Conservation (phyloP, 2,113 vertebrate genomes). For the Ailuropoda melanoleuca region DNA sequence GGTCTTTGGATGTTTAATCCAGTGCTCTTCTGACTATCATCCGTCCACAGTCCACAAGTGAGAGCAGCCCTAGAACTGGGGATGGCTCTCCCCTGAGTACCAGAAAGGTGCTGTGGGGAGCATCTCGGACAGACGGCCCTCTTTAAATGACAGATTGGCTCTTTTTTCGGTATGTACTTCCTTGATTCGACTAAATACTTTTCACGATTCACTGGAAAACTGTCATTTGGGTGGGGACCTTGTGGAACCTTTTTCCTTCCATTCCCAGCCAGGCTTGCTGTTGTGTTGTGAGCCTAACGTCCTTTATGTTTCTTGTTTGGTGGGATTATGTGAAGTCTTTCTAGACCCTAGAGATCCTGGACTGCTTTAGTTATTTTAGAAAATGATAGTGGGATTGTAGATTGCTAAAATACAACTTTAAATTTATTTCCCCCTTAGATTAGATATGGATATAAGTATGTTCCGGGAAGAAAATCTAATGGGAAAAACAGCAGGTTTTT, state of each 20-base stretch:
- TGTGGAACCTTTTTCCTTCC: background rate
- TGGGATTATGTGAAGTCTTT: background rate
- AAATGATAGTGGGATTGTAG: background rate
- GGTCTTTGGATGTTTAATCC: background rate
- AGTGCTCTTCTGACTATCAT: background rate
- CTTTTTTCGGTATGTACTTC: background rate
- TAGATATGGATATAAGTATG: background rate
- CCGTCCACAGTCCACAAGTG: accelerated
- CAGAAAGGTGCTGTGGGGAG: background rate
- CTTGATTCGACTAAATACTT: background rate
- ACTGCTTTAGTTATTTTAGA: background rate
- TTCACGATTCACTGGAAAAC: background rate
- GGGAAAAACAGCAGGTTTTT: background rate
- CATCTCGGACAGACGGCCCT: background rate
- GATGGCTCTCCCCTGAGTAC: background rate
- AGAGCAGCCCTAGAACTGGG: background rate
- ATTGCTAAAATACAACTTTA: background rate
- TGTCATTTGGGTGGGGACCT: background rate
- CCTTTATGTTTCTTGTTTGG: background rate
- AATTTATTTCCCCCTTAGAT: background rate
- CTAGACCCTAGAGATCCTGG: background rate
- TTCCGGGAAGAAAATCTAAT: background rate
- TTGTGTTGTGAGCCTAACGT: background rate
- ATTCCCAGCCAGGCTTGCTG: background rate
- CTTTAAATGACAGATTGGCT: background rate